Conservation (phyloP, 2,113 vertebrate species). For the Gnathonemus echidnorhynchus region DNA sequence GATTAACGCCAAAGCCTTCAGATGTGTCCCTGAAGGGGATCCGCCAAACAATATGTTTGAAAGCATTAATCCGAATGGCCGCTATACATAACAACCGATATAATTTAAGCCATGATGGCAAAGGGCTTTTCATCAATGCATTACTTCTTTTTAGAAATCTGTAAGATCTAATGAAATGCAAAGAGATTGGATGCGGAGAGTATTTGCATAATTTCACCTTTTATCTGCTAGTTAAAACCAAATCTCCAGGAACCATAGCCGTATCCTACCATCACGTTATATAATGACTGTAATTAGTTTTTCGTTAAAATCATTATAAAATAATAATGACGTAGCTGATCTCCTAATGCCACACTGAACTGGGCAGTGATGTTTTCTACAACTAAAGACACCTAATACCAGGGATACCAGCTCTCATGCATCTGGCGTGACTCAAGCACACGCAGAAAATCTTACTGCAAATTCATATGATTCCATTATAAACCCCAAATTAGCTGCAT, state of each 20-base stretch:
- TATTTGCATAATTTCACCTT: not conserved
- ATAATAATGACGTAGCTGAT: not conserved
- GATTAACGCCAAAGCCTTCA: not conserved
- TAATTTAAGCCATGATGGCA: not conserved
- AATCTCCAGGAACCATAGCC: not conserved
- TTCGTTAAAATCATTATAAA: not conserved
- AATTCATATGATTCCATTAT: not conserved
- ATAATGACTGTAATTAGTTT: not conserved
- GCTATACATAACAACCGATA: not conserved
- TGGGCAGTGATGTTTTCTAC: not conserved
- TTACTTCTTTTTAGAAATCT: not conserved
- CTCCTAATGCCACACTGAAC: not conserved
- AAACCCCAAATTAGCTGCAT: not conserved
- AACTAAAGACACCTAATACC: not conserved
- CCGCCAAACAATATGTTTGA: not conserved
- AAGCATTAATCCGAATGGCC: not conserved
- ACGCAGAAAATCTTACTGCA: not conserved
- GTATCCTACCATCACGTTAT: not conserved
- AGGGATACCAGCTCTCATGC: too few relatives aligned
- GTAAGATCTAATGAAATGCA: not conserved
- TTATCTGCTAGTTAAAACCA: not conserved
- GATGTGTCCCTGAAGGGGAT: not conserved
- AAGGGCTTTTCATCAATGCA: not conserved
- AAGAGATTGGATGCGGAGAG: not conserved
- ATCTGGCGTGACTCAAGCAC: not conserved